Base-by-base conservation (phyloP, 2,888 invertebrate genomes). In the Lycia hirtaria region DNA sequence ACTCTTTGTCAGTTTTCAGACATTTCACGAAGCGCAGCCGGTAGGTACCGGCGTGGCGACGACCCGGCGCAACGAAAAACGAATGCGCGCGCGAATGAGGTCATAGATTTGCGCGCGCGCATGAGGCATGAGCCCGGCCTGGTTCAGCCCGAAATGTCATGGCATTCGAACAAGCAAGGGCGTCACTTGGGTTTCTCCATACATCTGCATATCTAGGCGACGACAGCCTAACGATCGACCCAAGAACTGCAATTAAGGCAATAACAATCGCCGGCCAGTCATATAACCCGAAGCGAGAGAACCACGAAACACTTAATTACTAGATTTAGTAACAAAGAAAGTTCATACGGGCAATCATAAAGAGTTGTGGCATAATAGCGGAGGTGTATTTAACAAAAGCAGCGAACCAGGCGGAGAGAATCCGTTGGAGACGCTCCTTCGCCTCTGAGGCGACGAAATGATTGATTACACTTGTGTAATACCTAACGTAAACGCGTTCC, bases 101-200 rank as follows among this genome's bases (percentile, higher is more conserved):
- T 62, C 58, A 59, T 75, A 80, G 80, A 80, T 60, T 56, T 77
- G 75, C 62, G 57, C 68, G 69, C 59, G 69, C 60, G 68, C 69
- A 56, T 65, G 71, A 66, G 52, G 65, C 67, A 66, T 65, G 67
- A 67, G 65, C 69, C 66, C 65, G 72, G 69, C 68, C 68, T 65
- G 69, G 66, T 71, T 72, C 65, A 67, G 65, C 64, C 68, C 72
- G 71, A 85, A 87, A 87, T 87, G 86, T 81, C 87, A 84, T 70
- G 84, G 72, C 82, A 81, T 81, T 82, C 78, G 69, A 68, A 68
- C 62, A 58, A 50, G 68, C 83, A 83, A 84, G 83, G 84, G 81
- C 84, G 76, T 71, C 71, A 61, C 68, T 56, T 67, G 60, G 63
- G 67, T 72, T 74, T 67, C 70, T 57, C 67, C 64, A 67, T 58